Evolutionary conservation across 2,797 vertebrate genomes (phyloP), one percentile per base, ranked within the genome.

Genomic region (Rhinella marina): DNA sequence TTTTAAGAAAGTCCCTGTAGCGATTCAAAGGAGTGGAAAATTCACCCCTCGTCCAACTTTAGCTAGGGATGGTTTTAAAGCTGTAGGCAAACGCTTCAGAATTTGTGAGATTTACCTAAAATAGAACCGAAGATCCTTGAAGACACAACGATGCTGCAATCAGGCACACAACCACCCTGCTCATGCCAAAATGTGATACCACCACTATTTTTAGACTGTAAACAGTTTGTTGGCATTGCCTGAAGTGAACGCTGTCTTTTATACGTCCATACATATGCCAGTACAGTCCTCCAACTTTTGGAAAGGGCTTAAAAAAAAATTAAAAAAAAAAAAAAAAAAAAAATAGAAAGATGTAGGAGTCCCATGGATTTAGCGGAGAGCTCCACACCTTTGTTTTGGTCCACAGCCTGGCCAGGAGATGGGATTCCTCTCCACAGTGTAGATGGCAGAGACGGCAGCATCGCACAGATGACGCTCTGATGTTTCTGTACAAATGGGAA

Each of bases 401-500:
- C 54, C 16, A 0, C 23, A 25, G 29, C 25, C 11, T 50, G 48
- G 11, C 12, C 48, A 17, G 50, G 12, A 80, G 54, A 29, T 27
- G 19, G n/a, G 64, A 11, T 21, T 29, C 14, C 50, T 41, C 32
- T 41, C 32, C 57, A 66, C 19, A 0, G 13, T 25, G n/a, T n/a
- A 17, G 50, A 86, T 70, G 50, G 54, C 61, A 52, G 57, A 48
- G 56, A 25, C 78, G 54, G 14, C 56, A 41, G 59, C 79, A 17
- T 13, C 4, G 12, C 70, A 81, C 29, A 80, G 9, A 23, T 25
- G 29, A 25, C 3, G n/a, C 68, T 64, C 16, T 52, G 70, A 87
- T 32, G 68, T 68, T 88, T 72, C 87, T 21, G 7, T 85, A 88
- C 56, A 88, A 84, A 85, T 14, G 66, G 87, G 64, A 88, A 80